A percentile compares a stretch with the other conserved stretches of the same genome.
These are phyloP conservation scores for Rhabdornis inornatus DNA, from an alignment of 2,113 vertebrate genomes.

Conservation along the genomic window DNA sequence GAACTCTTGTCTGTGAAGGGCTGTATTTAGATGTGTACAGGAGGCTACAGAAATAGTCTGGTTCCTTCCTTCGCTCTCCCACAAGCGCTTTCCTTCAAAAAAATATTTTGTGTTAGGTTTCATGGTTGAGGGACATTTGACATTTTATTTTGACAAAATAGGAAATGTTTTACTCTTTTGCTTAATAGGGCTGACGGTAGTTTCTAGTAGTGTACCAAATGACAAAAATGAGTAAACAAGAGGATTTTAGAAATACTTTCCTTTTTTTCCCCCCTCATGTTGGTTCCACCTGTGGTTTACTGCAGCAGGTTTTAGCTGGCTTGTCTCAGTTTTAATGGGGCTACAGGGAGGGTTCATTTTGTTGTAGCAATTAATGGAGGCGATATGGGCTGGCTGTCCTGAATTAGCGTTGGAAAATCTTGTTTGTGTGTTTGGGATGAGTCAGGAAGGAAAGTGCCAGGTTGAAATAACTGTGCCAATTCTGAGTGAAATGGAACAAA, in stretches of 20 bases:
- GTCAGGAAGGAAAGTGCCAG: constrained; percentile 53
- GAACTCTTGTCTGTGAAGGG: background rate
- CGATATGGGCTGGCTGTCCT: background rate
- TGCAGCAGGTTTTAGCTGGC: background rate
- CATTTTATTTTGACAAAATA: background rate
- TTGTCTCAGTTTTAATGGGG: background rate
- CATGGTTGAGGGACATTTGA: accelerated
- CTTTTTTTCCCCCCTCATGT: accelerated
- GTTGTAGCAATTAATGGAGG: background rate
- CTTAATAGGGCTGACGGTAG: background rate
- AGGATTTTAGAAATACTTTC: background rate
- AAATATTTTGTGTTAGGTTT: background rate
- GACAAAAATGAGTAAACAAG: background rate
- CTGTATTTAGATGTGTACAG: background rate
- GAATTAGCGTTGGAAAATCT: constrained; percentile 48
- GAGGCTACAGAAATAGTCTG: background rate
- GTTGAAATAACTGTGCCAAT: constrained; percentile 26
- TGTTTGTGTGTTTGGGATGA: constrained; percentile 55
- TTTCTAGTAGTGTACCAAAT: background rate
- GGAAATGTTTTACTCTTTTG: background rate
- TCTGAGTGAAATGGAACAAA: constrained; percentile 34
- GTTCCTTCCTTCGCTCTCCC: background rate
- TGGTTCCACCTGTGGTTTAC: background rate
- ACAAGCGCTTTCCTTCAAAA: background rate
- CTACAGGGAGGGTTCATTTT: background rate